Conservation (phyloP, 2,113 vertebrate genomes). For the Electrona antarctica region DNA sequence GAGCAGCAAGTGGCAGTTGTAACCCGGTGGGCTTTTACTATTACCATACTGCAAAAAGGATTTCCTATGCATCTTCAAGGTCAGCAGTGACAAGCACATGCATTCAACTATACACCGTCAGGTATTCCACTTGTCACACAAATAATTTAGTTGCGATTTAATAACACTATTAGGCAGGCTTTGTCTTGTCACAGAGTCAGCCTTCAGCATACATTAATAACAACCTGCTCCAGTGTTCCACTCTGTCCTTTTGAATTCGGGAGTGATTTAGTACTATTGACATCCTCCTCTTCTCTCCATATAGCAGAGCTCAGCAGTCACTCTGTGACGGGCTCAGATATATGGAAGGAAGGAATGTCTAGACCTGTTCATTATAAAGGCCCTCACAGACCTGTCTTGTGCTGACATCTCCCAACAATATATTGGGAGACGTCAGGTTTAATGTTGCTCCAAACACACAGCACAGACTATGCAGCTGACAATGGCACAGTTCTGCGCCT, state of each 20-base stretch:
- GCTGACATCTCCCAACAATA: no score
- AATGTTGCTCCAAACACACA: no score
- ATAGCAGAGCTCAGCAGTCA: constrained; percentile 1
- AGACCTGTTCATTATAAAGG: constrained; percentile 1
- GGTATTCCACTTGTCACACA: background rate
- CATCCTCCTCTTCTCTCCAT: constrained; percentile 8
- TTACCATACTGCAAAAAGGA: background rate
- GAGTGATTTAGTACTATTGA: constrained; percentile 34
- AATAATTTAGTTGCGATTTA: constrained; percentile 21
- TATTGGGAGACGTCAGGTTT: no score
- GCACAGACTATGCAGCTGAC: no score
- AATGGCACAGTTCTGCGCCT: no score
- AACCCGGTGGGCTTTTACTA: background rate
- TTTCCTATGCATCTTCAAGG: constrained; percentile 11
- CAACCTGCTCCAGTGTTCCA: background rate
- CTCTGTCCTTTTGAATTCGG: constrained; percentile 10
- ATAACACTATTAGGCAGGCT: constrained; percentile 20
- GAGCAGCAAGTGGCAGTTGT: background rate
- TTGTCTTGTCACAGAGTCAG: constrained; percentile 16
- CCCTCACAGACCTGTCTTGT: no score
- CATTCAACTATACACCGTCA: constrained; percentile 11
- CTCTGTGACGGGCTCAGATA: constrained; percentile 7
- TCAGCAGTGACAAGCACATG: constrained; percentile 14
- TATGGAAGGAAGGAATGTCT: background rate
- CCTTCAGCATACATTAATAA: background rate